Conservation (phyloP, 2,113 vertebrate species). For the Nycticebus coucang region DNA sequence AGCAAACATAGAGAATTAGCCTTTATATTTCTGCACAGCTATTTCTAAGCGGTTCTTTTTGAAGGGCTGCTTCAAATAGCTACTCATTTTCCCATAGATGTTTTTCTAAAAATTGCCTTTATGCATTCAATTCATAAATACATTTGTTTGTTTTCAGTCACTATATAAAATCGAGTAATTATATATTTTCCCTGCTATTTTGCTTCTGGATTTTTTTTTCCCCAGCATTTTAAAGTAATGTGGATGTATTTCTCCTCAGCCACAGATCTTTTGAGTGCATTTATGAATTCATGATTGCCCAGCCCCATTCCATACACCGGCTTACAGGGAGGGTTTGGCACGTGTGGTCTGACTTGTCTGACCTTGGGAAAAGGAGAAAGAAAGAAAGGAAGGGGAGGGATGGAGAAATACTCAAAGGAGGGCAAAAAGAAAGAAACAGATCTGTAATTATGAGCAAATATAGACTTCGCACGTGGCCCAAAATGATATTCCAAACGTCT, state of each 20-base stretch:
- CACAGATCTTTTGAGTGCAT: not conserved
- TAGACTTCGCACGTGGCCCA: too few relatives aligned
- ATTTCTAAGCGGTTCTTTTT: not conserved
- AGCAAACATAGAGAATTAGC: not conserved
- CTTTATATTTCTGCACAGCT: not conserved
- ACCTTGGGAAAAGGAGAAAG: not conserved
- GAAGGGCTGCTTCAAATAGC: not conserved
- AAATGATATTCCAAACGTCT: not conserved
- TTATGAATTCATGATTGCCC: not conserved
- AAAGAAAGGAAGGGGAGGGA: accelerated
- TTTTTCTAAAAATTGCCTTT: conserved; percentile 52
- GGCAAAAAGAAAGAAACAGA: not conserved
- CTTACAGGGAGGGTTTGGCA: not conserved
- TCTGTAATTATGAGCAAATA: not conserved
- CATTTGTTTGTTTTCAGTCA: not conserved
- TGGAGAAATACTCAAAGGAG: not conserved
- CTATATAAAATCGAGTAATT: not conserved
- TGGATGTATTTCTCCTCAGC: not conserved
- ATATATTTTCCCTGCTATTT: not conserved
- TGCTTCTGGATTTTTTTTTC: not conserved
- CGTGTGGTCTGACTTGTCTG: too few relatives aligned
- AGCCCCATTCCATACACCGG: accelerated
- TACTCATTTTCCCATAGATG: not conserved
- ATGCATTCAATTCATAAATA: not conserved
- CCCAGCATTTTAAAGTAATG: conserved; percentile 38